Evolutionary conservation across 2,888 invertebrate genomes (phyloP), one percentile per base, ranked within the genome.

Genomic region (Kuschelorhynchus macadamiae): DNA sequence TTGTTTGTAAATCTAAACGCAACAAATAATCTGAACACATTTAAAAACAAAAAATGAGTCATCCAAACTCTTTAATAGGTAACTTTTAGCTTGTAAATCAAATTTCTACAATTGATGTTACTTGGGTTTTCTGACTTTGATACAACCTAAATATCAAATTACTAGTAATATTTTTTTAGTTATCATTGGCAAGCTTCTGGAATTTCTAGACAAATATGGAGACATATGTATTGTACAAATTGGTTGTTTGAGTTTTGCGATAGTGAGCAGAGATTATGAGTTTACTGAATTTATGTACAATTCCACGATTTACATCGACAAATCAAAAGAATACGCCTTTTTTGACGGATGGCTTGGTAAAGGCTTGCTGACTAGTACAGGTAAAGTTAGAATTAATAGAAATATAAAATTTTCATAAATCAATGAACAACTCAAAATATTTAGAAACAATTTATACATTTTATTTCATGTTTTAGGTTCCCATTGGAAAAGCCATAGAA

Each of bases 401-500:
- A n/a, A n/a, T n/a, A n/a, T n/a, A n/a, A n/a, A n/a, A n/a, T n/a
- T n/a, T n/a, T n/a, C n/a, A n/a, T n/a, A n/a, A 9, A 30, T 30
- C 4, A 7, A 30, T 9, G 9, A 30, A 30, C 9, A 30, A 4
- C 4, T 39, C 5, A 39, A 9, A 39, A 39, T 39, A 9, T 39
- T 4, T n/a, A n/a, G 5, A 30, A 9, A 30, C 20, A 18, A 2
- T 1, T 36, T 25, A 11, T 12, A 17, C 8, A 2, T 16, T 4
- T 18, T 36, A 39, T 36, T 14, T 62, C 17, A 33, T 52, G n/a
- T 75, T 77, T 76, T 80, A 79, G 88, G 87, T 1, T 72, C 79
- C 0, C 87, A 87, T 81, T 94, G 93, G 94, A 87, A 86, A 74
- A 81, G 81, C 0, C 87, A 91, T 71, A 85, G 93, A 20, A 91